phyloP scores from a whole-genome alignment of 2,888 invertebrate species.

The Hanleya hanleyi region DNA sequence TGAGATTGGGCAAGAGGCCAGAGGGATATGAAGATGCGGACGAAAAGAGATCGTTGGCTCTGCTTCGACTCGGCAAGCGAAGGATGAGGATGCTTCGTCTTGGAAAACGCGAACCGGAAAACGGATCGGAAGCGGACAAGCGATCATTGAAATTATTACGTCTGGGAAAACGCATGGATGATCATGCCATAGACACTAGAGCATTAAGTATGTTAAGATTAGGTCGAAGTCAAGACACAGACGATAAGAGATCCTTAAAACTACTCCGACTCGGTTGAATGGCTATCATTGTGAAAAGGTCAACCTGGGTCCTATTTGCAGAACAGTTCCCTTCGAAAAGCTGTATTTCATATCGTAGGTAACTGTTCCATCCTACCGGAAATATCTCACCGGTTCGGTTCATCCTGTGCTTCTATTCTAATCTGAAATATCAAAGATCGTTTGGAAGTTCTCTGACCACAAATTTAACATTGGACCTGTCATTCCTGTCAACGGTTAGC shows the following conservation, averaged over 20 bases:
- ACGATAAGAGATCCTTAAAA: slow-evolving; percentile 2
- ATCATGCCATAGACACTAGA: neutral
- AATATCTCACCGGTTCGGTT: too few relatives aligned
- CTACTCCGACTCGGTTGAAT: neutral
- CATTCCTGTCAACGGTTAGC: too few relatives aligned
- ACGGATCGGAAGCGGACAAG: neutral
- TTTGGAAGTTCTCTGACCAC: too few relatives aligned
- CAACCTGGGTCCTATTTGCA: too few relatives aligned
- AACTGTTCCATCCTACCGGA: too few relatives aligned
- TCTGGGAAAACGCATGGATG: neutral
- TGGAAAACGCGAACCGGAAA: neutral
- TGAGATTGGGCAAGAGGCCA: neutral
- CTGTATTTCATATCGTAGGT: too few relatives aligned
- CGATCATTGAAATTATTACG: neutral
- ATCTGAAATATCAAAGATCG: too few relatives aligned
- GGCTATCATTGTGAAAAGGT: too few relatives aligned
- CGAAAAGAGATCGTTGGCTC: neutral
- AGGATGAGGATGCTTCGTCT: slow-evolving; percentile 5
- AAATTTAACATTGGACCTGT: too few relatives aligned
- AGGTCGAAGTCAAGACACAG: neutral
- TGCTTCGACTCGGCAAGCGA: neutral
- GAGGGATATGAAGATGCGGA: neutral
- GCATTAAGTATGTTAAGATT: neutral
- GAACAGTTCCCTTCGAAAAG: too few relatives aligned
- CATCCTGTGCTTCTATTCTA: too few relatives aligned